Conservation (phyloP, 2,888 invertebrate genomes). For the Andrena hattorfiana region DNA sequence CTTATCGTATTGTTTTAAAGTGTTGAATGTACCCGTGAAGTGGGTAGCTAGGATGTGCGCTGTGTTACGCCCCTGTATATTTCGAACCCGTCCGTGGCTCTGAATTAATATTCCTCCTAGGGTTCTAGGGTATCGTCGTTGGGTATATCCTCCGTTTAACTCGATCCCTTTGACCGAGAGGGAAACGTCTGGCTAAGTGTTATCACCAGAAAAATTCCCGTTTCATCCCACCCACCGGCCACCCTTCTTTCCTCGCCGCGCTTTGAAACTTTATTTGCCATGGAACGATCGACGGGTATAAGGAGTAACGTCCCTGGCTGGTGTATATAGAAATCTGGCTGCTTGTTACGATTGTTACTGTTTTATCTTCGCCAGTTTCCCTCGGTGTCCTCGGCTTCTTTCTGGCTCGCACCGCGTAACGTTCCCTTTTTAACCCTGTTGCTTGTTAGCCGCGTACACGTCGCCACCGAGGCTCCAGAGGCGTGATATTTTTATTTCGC, state of each 20-base stretch:
- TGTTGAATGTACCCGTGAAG: too few species aligned
- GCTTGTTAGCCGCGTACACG: slow-evolving; percentile 28
- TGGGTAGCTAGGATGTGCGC: too few species aligned
- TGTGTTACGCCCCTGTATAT: too few species aligned
- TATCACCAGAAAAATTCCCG: slow-evolving; percentile 39
- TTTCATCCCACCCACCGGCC: slow-evolving; percentile 19
- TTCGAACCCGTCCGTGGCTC: too few species aligned
- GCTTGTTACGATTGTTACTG: slow-evolving; percentile 50
- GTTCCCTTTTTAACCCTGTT: slow-evolving; percentile 26
- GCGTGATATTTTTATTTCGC: slow-evolving; percentile 41
- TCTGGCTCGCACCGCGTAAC: slow-evolving; percentile 14
- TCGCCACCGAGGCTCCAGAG: slow-evolving; percentile 1
- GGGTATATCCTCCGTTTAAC: neutral
- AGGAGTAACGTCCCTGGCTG: slow-evolving; percentile 20
- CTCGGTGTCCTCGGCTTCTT: neutral
- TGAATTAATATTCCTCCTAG: neutral
- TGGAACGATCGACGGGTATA: slow-evolving; percentile 34
- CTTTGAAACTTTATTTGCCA: slow-evolving; percentile 49
- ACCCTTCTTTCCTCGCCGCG: neutral
- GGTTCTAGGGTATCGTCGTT: neutral
- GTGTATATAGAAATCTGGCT: slow-evolving; percentile 20
- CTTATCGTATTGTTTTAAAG: too few species aligned
- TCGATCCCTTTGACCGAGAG: slow-evolving; percentile 24
- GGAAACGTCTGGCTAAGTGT: slow-evolving; percentile 16
- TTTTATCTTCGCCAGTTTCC: slow-evolving; percentile 38